Evolutionary conservation across 2,113 vertebrate species (phyloP).

Genomic region (Oreochromis spilurus): DNA sequence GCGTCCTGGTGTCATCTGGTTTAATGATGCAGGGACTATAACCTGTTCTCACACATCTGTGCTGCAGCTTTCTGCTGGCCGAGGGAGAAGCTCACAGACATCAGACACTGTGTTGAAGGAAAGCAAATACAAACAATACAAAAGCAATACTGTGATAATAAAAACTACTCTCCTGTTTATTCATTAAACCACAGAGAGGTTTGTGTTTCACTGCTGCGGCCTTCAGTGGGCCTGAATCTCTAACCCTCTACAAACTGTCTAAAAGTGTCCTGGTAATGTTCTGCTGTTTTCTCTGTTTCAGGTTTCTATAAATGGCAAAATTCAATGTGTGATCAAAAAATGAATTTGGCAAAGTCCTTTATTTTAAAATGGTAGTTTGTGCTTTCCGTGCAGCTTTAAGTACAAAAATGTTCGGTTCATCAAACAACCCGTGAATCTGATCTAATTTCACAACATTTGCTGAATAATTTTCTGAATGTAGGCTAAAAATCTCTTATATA

Average conservation of each 20-base stretch:
- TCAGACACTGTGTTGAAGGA: background rate
- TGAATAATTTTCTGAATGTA: background rate
- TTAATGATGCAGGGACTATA: background rate
- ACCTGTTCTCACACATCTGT: background rate
- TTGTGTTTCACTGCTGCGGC: background rate
- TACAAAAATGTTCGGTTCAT: background rate
- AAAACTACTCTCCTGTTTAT: background rate
- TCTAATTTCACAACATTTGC: background rate
- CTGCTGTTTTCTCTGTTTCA: background rate
- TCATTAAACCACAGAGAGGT: rapidly evolving
- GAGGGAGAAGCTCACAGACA: background rate
- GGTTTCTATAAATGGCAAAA: background rate
- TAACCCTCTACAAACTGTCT: background rate
- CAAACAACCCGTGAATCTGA: background rate
- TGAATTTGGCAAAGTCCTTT: background rate
- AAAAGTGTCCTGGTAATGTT: background rate
- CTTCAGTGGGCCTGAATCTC: background rate
- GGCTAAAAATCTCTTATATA: background rate
- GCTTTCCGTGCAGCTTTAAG: background rate
- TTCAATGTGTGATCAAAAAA: background rate
- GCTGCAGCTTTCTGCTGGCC: background rate
- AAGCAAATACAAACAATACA: background rate
- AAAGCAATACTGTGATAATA: background rate
- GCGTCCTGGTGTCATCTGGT: background rate
- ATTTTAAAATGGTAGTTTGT: background rate